Evolutionary conservation across 2,113 vertebrate species (phyloP), one percentile per base, ranked within the genome.

Genomic region (Oxyura jamaicensis): DNA sequence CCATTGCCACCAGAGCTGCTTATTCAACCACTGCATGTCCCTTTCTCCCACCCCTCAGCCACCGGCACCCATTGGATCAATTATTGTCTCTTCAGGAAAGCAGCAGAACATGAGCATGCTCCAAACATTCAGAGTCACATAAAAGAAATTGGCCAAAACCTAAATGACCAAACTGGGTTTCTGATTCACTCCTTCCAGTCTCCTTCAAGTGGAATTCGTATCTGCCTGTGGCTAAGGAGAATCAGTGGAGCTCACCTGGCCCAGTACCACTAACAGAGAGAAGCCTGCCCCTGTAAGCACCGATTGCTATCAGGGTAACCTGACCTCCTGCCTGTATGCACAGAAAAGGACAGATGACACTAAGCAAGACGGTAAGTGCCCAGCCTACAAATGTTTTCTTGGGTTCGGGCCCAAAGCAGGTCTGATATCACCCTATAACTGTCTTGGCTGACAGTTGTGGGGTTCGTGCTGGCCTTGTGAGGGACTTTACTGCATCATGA

Each of bases 21-120:
- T 75, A 71, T 48, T 18, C 44, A 68, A 8, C 13, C 25, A 4
- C 1, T 65, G 9, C 39, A 28, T 0, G 0, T 28, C 29, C 39
- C 22, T 56, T 22, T 59, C n/a, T 26, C 35, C 52, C 25, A 53
- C 8, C 14, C 46, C 26, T 90, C 35, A 82, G 84, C 36, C 56
- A 29, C n/a, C 20, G 69, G 29, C 35, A 53, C 10, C 68, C 63
- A 63, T 11, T 8, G 1, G 56, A 46, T 58, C 46, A 68, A 5
- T 19, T 39, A 41, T 0, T 41, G 17, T 42, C 65, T 10, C 23
- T 79, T 52, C 62, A 66, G 62, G 48, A 29, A 0, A 68, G 81
- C 81, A 86, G 58, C 36, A 25, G 56, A 25, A 73, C 52, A 44
- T 2, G 29, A 76, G 52, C 50, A 62, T 13, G 83, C 23, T 42